Conservation (phyloP, 2,113 vertebrate species). For the Osmerus mordax region DNA sequence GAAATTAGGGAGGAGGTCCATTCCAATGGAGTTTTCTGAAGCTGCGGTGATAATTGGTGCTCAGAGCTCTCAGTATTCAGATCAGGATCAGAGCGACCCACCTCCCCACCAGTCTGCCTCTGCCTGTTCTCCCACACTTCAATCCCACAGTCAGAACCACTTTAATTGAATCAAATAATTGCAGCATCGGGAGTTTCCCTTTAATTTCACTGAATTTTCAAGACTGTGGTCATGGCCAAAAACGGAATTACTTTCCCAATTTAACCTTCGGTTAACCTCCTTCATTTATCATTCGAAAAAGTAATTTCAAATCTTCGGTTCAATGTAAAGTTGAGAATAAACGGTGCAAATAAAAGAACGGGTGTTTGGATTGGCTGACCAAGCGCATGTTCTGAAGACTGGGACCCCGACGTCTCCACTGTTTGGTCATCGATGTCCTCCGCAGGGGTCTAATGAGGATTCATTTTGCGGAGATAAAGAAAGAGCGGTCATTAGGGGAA, state of each 20-base stretch:
- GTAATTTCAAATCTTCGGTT: conserved; percentile 29
- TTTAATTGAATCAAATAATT: conserved; percentile 38
- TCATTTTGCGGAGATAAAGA: conserved; percentile 38
- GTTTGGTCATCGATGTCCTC: background rate
- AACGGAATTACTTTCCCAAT: conserved; percentile 12
- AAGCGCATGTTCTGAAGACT: background rate
- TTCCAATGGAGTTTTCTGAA: background rate
- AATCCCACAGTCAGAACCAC: conserved; percentile 5
- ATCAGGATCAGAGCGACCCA: background rate
- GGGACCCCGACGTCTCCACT: background rate
- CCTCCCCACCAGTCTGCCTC: background rate
- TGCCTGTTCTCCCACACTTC: background rate
- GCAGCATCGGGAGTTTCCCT: conserved; percentile 13
- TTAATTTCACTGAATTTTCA: conserved; percentile 16
- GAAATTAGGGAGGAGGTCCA: conserved; percentile 45
- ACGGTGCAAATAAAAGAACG: background rate
- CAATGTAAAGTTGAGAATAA: conserved; percentile 24
- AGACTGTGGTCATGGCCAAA: conserved; percentile 7
- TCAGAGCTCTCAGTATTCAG: background rate
- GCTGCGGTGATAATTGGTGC: conserved; percentile 10
- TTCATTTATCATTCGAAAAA: conserved; percentile 26
- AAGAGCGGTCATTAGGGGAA: conserved; percentile 26
- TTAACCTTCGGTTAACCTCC: conserved; percentile 29
- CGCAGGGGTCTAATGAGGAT: conserved; percentile 33
- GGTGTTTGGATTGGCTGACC: background rate